Conservation (phyloP, 2,888 invertebrate species). For the Diplazon laetatorius region DNA sequence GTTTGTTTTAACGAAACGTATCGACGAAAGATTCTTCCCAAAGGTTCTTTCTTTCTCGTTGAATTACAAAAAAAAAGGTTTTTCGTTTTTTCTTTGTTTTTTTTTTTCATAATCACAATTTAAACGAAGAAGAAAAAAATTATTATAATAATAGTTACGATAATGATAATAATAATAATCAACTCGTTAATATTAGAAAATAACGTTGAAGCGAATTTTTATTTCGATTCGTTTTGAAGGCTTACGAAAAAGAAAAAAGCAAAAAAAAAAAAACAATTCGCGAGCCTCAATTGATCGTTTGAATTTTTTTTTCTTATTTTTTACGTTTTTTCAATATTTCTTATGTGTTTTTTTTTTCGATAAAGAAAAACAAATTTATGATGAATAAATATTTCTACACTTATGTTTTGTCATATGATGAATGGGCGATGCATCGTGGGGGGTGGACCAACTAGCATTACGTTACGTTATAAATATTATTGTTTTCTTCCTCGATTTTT, state of each 20-base stretch:
- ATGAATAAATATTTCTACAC: slow-evolving; percentile 73
- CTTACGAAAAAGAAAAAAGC: no score
- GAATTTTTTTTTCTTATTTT: slow-evolving; percentile 17
- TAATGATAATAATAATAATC: no score
- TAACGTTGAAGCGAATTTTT: slow-evolving; percentile 70
- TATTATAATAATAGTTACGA: no score
- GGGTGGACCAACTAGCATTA: slow-evolving; percentile 54
- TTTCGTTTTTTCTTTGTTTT: slow-evolving; percentile 14
- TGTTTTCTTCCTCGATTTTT: slow-evolving; percentile 46
- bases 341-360: slow-evolving; percentile 36
- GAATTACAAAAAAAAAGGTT: slow-evolving; percentile 30
- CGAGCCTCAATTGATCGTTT: slow-evolving; percentile 43
- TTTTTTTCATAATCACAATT: slow-evolving; percentile 19
- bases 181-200: slow-evolving; percentile 52
- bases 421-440: no score
- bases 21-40: no score
- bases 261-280: slow-evolving; percentile 45
- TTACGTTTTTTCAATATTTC: slow-evolving; percentile 4
- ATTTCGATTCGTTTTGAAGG: slow-evolving; percentile 69
- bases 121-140: slow-evolving; percentile 44
- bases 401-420: slow-evolving; percentile 71
- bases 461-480: slow-evolving; percentile 62
- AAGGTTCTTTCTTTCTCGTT: no score
- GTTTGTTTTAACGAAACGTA: no score
- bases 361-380: no score